Evolutionary conservation across 2,113 vertebrate genomes (phyloP), one percentile per base, ranked within the genome.

Genomic region (Ophthalmolycus amberensis): DNA sequence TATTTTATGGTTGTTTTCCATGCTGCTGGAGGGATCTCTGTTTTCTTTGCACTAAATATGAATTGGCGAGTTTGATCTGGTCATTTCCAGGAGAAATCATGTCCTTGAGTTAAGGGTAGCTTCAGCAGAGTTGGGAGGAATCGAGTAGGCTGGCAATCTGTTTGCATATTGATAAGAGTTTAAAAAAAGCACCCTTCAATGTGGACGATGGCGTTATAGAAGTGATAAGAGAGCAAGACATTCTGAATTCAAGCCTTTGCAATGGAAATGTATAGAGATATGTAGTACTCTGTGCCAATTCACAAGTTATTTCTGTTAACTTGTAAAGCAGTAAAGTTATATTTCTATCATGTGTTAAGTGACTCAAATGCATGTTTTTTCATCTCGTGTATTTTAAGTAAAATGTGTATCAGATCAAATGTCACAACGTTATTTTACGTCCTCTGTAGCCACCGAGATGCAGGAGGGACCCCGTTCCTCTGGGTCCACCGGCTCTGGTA

Each of bases 401-500:
- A 11, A 63, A n/a, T 27, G 6, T 9, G 40, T 64, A 16, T 67
- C 1, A 54, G 16, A 22, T 22, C 11, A 48, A 54, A 9, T 6
- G 44, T 77, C 20, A 12, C 89, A 91, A 90, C 86, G 77, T 85
- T 3, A 48, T 85, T 88, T 90, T 81, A 14, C 85, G 38, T 89
- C 75, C 66, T 58, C 64, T 86, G 44, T 80, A 95, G 93, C 87
- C 89, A 29, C 88, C 32, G 94, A 95, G 90, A 91, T 94, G 92
- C 25, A 67, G 66, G 94, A 94, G 91, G 92, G 86, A 86, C 89
- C 88, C n/a, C 91, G 83, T 74, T 95, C 94, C 50, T 83, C 93
- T 48, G 93, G 93, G 85, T 95, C 94, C 54, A 42, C 68, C 65
- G 89, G 92, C 90, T 95, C 94, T 91, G 94, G 94, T 94, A 94